These are phyloP conservation scores for Neotoma lepida DNA, from an alignment of 2,113 vertebrate genomes.

Conservation along the genomic window DNA sequence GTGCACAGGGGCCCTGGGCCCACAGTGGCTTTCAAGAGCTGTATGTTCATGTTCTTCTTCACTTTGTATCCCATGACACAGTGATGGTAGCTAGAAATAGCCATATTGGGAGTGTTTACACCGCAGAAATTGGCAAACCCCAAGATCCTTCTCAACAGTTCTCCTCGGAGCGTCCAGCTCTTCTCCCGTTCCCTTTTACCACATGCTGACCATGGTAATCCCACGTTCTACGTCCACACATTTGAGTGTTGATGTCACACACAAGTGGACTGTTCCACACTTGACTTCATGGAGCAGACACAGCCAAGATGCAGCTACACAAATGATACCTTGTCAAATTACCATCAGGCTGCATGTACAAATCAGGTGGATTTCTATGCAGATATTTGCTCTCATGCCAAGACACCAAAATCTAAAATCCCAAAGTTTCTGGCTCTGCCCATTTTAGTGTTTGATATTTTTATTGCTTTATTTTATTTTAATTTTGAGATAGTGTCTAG, in stretches of 20 bases:
- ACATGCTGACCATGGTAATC: background rate
- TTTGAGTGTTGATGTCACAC: too few species aligned
- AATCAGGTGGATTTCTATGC: background rate
- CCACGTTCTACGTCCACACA: background rate
- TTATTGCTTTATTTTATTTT: background rate
- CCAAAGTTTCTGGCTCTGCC: background rate
- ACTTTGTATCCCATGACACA: background rate
- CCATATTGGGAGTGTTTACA: background rate
- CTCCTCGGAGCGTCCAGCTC: background rate
- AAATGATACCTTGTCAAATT: background rate
- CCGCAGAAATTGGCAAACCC: background rate
- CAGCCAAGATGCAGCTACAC: background rate
- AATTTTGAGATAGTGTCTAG: background rate
- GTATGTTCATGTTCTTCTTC: background rate
- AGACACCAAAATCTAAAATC: background rate
- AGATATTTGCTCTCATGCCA: background rate
- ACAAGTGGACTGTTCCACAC: background rate
- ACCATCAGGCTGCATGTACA: background rate
- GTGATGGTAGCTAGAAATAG: background rate
- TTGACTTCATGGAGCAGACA: background rate
- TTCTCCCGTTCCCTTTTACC: background rate
- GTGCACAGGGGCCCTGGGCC: background rate
- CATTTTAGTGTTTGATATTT: background rate
- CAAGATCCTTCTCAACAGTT: background rate
- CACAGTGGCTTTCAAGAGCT: background rate